A percentile compares a stretch with the other conserved stretches of the same genome.
These are phyloP conservation scores for Sanderia malayensis DNA, from an alignment of 30 jellyfish, hydroid and myxozoan genomes.

Conservation along the genomic window DNA sequence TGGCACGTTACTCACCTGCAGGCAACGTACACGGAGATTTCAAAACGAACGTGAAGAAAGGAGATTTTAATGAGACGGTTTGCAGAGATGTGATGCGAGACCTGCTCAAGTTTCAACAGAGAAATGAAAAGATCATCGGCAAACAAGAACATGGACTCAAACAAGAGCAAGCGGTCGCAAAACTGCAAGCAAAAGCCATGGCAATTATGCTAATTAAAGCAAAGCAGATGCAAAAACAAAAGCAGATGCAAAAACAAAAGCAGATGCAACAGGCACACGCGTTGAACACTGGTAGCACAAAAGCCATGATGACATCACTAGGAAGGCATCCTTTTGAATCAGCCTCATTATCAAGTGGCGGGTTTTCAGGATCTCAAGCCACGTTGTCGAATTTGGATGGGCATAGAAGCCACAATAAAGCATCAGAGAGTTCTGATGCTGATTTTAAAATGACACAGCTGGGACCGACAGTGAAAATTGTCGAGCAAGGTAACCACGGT, in stretches of 20 bases:
- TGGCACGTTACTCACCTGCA: slow-evolving; percentile 92
- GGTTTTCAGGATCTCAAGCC: too few relatives aligned
- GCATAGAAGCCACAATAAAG: slow-evolving; percentile 6
- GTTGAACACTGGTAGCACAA: not conserved
- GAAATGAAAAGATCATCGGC: slow-evolving; percentile 69
- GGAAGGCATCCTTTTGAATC: too few relatives aligned
- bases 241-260: slow-evolving; percentile 29
- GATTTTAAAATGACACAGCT: slow-evolving; percentile 24
- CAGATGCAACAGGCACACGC: slow-evolving; percentile 8
- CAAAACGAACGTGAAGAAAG: slow-evolving; percentile 72
- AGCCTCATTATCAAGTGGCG: too few relatives aligned
- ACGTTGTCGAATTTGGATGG: slow-evolving; percentile 2
- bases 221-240: slow-evolving; percentile 23
- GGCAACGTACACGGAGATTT: slow-evolving; percentile 76
- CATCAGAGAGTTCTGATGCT: slow-evolving; percentile 11
- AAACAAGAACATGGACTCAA: slow-evolving; percentile 58
- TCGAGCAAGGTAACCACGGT: slow-evolving; percentile 30
- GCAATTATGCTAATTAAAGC: slow-evolving; percentile 48
- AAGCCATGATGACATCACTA: not conserved
- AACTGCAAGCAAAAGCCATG: slow-evolving; percentile 48
- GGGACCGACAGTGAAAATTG: slow-evolving; percentile 59
- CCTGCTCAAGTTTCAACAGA: slow-evolving; percentile 71
- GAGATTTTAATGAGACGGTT: slow-evolving; percentile 64
- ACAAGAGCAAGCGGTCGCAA: slow-evolving; percentile 48
- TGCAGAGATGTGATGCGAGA: slow-evolving; percentile 67